A percentile compares a stretch with the other conserved stretches of the same genome.
Conservation (phyloP, 2,113 vertebrate species). For the Centropristis striata region DNA sequence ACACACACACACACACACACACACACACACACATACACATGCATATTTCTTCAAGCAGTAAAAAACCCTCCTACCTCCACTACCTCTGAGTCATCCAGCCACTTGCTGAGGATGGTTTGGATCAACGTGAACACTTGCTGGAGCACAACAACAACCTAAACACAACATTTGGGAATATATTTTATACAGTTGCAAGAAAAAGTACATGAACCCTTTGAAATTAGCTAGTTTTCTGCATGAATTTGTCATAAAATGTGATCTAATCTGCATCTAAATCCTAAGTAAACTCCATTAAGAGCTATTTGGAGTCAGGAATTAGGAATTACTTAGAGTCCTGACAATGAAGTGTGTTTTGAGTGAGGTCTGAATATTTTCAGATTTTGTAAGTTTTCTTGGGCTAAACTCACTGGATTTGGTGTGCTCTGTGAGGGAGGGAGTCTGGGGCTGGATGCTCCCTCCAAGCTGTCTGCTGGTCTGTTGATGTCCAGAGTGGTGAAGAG, state of each 20-base stretch:
- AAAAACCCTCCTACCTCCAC: constrained; percentile 90
- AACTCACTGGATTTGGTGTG: constrained; percentile 91
- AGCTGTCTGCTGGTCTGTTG: constrained; percentile 89
- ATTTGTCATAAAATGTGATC: too few relatives aligned
- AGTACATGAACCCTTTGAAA: too few relatives aligned
- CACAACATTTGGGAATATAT: not conserved
- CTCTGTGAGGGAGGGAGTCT: constrained; percentile 85
- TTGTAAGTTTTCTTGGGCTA: not conserved
- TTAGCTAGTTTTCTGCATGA: too few relatives aligned
- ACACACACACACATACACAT: constrained; percentile 4
- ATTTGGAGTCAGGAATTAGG: too few relatives aligned
- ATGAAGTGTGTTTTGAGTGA: too few relatives aligned
- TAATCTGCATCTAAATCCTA: too few relatives aligned
- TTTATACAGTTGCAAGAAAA: too few relatives aligned
- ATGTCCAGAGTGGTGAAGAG: constrained; percentile 96
- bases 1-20: not conserved
- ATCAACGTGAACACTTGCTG: constrained; percentile 96
- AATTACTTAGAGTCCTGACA: too few relatives aligned
- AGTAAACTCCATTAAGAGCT: too few relatives aligned
- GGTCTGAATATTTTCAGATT: not conserved
- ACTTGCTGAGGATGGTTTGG: constrained; percentile 95
- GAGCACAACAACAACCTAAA: constrained; percentile 94
- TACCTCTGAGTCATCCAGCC: constrained; percentile 95
- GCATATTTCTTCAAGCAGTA: constrained; percentile 5
- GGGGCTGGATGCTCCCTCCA: constrained; percentile 83